Evolutionary conservation across 2,113 vertebrate species (phyloP).

Genomic region (Chaetura pelagica): DNA sequence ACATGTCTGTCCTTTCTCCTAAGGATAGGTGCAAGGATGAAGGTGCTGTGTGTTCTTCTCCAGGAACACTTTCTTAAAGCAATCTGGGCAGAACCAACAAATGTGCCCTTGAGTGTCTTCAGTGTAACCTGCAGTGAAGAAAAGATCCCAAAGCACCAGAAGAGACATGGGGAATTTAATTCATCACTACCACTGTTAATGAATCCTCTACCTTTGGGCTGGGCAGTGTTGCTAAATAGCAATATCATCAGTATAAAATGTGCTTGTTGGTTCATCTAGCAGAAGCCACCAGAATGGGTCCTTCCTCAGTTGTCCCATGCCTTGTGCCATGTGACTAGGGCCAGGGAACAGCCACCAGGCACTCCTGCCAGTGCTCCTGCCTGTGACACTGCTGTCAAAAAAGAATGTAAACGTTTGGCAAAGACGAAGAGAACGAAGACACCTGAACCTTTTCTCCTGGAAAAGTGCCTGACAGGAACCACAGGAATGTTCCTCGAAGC

Average conservation of each 20-base stretch:
- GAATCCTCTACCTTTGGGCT: neutral
- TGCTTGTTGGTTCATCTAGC: neutral
- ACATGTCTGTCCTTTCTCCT: neutral
- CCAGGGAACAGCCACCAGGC: neutral
- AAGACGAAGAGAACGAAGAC: constrained; percentile 41
- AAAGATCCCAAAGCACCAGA: neutral
- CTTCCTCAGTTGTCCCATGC: neutral
- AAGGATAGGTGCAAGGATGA: neutral
- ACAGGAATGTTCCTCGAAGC: constrained; percentile 57
- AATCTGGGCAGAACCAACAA: neutral
- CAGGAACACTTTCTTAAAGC: neutral
- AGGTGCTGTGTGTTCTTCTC: neutral
- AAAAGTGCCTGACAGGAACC: constrained; percentile 44
- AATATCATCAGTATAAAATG: neutral
- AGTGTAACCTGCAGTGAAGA: neutral
- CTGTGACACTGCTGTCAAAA: neutral
- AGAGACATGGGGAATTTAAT: neutral
- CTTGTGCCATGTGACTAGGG: neutral
- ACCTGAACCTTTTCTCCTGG: constrained; percentile 55
- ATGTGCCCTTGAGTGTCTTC: neutral
- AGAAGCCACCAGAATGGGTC: accelerated
- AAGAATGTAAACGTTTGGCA: constrained; percentile 41
- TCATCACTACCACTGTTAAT: neutral
- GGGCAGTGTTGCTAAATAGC: neutral
- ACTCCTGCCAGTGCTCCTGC: neutral